Evolutionary conservation across 2,113 vertebrate species (phyloP), one percentile per base, ranked within the genome.

Genomic region (Rattus rattus): DNA sequence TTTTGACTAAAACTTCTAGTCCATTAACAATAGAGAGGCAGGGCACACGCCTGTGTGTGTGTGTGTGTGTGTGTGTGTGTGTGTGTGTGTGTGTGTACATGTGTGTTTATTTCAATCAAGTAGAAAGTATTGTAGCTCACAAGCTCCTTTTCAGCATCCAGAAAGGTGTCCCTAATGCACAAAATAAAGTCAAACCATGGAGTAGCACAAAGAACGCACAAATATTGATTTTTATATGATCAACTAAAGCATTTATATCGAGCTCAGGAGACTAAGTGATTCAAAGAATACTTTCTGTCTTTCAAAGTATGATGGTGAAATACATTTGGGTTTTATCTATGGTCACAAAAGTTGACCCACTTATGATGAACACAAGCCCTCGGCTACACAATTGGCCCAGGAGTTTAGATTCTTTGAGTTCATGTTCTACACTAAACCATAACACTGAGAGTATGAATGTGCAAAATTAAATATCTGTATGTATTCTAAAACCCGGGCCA

Each of bases 151-250:
- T 91, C 79, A 88, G 24, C 79, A 69, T 63, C 96, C 24, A 39
- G 56, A 84, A 67, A 43, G 95, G 54, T 65, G 39, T 83, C 97
- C 97, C 85, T 96, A 91, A 95, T 72, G 24, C 96, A 61, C 88
- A 76, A 89, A 89, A 87, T 90, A 97, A 94, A 95, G 17, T 56
- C 97, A 98, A 92, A 98, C 96, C 24, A 47, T 20, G 26, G 95
- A 95, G 70, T 17, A 97, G 79, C 17, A 75, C 8, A 61, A 90
- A 96, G 81, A 81, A 93, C 69, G 28, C 70, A 92, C 91, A 95
- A 95, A 11, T n/a, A 87, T 73, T 59, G 75, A 90, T 97, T 87
- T 67, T 26, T 94, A 85, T 84, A 67, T 83, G 96, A 86, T 92
- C 77, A 95, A 96, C 95, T 91, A 92, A 97, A 93, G 22, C 81